Conservation (phyloP, 1,140 invertebrate species). For the Nixonia krombeini region DNA sequence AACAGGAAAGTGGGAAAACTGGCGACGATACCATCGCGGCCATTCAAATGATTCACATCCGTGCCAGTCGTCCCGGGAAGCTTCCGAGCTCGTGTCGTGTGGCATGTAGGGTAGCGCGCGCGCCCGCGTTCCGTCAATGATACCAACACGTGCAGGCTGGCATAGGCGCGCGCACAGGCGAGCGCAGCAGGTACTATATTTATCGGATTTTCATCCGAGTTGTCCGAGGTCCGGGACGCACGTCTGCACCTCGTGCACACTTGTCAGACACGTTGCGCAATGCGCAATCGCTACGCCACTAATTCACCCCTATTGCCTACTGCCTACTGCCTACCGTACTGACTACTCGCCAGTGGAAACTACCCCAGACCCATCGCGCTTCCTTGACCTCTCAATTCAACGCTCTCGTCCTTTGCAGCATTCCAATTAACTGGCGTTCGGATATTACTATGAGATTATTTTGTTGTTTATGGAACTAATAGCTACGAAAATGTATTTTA, state of each 20-base stretch:
- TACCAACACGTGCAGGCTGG: conserved; percentile 28
- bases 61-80: conserved; percentile 50
- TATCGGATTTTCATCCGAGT: conserved; percentile 53
- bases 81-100: conserved; percentile 47
- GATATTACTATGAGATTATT: too few relatives aligned
- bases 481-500: too few relatives aligned
- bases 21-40: conserved; percentile 31
- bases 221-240: conserved; percentile 51
- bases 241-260: conserved; percentile 36
- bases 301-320: conserved; percentile 39
- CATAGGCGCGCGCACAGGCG: conserved; percentile 21
- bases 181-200: conserved; percentile 47
- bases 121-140: conserved; percentile 37
- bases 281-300: conserved; percentile 36
- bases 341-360: conserved; percentile 16
- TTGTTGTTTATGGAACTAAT: too few relatives aligned
- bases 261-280: conserved; percentile 47
- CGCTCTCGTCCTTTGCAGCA: too few relatives aligned
- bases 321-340: too few relatives aligned
- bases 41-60: conserved; percentile 52
- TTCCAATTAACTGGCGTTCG: too few relatives aligned
- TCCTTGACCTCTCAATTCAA: too few relatives aligned
- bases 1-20: too few relatives aligned
- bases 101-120: too few relatives aligned
- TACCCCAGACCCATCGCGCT: conserved; percentile 1